Evolutionary conservation across 2,113 vertebrate genomes (phyloP).

Genomic region (Plotosus lineatus): DNA sequence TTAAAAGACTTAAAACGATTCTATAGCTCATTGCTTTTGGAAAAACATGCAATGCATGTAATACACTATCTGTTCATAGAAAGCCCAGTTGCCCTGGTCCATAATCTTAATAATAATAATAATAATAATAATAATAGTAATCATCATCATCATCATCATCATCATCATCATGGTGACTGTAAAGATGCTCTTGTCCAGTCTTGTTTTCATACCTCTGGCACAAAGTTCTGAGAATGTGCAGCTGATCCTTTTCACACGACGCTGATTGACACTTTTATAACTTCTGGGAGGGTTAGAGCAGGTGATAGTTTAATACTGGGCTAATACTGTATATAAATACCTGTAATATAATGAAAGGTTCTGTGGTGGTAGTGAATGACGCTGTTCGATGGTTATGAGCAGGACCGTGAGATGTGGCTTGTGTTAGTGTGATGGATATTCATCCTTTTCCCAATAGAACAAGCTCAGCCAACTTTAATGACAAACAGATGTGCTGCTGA

Average conservation of each 20-base stretch:
- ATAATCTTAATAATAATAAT: too few relatives aligned
- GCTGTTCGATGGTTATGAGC: neutral
- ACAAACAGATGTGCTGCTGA: slow-evolving; percentile 64
- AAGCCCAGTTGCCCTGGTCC: too few relatives aligned
- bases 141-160: too few relatives aligned
- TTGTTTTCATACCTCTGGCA: neutral
- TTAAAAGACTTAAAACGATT: neutral
- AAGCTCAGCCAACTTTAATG: slow-evolving; percentile 49
- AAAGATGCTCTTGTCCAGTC: neutral
- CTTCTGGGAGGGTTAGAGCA: neutral
- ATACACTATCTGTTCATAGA: too few relatives aligned
- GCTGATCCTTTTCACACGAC: neutral
- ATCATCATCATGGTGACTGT: neutral
- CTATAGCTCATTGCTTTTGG: neutral
- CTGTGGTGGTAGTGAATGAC: neutral
- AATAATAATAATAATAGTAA: too few relatives aligned
- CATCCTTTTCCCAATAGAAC: slow-evolving; percentile 30
- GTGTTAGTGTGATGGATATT: slow-evolving; percentile 39
- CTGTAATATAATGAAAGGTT: too few relatives aligned
- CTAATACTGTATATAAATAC: too few relatives aligned
- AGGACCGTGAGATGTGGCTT: slow-evolving; percentile 16
- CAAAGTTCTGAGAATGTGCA: neutral
- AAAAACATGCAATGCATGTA: too few relatives aligned
- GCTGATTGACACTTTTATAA: neutral
- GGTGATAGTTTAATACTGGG: neutral